These are phyloP conservation scores for Leptopterna dolabrata DNA, from an alignment of 2,888 invertebrate genomes.

Conservation along the genomic window DNA sequence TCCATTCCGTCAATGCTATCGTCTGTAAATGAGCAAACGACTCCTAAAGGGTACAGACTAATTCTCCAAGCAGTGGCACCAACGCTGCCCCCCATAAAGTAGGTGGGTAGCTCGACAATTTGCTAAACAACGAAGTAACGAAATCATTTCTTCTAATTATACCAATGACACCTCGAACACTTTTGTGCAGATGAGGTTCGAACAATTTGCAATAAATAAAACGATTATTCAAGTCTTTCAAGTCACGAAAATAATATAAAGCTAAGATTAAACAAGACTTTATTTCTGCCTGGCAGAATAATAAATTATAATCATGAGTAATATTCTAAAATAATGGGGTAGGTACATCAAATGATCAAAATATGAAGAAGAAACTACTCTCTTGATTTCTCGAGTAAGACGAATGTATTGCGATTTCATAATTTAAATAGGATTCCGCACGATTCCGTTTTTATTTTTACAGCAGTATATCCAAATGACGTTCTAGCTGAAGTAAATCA, in stretches of 20 bases:
- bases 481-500: background rate
- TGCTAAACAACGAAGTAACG: background rate
- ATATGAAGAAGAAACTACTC: background rate
- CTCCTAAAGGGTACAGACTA: background rate
- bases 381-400: too few species aligned
- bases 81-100: background rate
- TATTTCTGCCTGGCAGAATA: background rate
- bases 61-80: background rate
- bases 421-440: too few species aligned
- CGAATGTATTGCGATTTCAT: too few species aligned
- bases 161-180: background rate
- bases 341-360: background rate
- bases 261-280: background rate
- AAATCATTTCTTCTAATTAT: background rate
- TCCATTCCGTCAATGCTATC: background rate
- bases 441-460: too few species aligned
- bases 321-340: background rate
- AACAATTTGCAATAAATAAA: background rate
- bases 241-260: background rate
- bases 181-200: background rate
- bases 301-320: background rate
- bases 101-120: background rate
- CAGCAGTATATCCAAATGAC: background rate
- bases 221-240: background rate
- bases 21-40: background rate